Conservation (phyloP, 2,113 vertebrate species). For the Odocoileus virginianus region DNA sequence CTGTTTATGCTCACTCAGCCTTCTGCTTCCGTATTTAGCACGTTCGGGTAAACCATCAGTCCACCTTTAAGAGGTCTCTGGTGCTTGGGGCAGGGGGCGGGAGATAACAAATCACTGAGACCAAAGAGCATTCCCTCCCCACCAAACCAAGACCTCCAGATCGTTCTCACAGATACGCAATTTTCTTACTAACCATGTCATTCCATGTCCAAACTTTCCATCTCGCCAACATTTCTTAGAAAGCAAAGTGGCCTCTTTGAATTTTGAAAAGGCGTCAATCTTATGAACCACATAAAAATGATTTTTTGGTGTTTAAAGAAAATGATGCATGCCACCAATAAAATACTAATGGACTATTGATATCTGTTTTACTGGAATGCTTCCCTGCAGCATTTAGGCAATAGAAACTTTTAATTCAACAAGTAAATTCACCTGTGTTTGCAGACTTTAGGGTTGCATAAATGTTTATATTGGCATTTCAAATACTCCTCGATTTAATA, state of each 20-base stretch:
- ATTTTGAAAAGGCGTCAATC: constrained; percentile 21
- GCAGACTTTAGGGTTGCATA: neutral
- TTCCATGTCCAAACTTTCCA: neutral
- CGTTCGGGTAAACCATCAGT: constrained; percentile 53
- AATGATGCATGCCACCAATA: neutral
- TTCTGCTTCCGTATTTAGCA: constrained; percentile 48
- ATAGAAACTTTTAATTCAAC: neutral
- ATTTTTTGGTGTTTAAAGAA: neutral
- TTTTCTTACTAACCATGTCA: neutral
- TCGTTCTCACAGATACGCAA: neutral
- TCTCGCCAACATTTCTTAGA: neutral
- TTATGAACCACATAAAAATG: constrained; percentile 38
- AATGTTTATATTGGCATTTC: neutral
- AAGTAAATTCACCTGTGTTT: constrained; percentile 32
- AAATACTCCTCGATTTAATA: neutral
- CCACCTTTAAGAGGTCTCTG: constrained; percentile 55
- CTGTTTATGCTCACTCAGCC: neutral
- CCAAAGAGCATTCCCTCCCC: constrained; percentile 17
- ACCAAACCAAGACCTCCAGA: neutral
- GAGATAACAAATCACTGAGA: constrained; percentile 50
- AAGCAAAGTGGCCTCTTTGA: neutral
- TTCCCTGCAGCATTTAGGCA: neutral
- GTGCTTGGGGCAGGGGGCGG: constrained; percentile 21
- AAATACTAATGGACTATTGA: neutral
- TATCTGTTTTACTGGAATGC: neutral